These are phyloP conservation scores for Rhizomys pruinosus DNA, from an alignment of 2,113 vertebrate genomes.

Conservation along the genomic window DNA sequence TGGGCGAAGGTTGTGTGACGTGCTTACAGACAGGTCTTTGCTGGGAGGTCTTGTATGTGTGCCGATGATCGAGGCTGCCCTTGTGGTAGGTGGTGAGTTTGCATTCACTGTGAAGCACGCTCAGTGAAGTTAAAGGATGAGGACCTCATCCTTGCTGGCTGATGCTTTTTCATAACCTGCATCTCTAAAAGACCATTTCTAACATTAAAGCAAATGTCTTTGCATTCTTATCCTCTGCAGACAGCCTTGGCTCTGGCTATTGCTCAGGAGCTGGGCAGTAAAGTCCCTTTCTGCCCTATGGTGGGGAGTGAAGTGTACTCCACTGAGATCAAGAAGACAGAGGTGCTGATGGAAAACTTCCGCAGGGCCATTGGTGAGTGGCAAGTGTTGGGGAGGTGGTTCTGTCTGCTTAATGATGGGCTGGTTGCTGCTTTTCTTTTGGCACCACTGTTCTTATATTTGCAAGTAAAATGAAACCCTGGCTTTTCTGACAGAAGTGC, in stretches of 20 bases:
- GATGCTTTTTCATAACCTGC: not conserved
- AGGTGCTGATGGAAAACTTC: slow-evolving; percentile 99
- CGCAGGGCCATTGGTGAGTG: slow-evolving; percentile 96
- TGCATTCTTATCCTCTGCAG: slow-evolving; percentile 80
- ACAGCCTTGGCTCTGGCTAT: slow-evolving; percentile 97
- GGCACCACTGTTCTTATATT: not conserved
- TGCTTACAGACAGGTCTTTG: too few relatives aligned
- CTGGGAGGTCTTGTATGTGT: not conserved
- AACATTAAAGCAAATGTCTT: not conserved
- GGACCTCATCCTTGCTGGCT: not conserved
- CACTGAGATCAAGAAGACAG: slow-evolving; percentile 98
- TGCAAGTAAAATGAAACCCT: not conserved
- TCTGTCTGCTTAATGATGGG: not conserved
- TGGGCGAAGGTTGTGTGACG: not conserved
- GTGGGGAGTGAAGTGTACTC: slow-evolving; percentile 99
- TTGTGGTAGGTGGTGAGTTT: not conserved
- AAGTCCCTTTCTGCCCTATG: slow-evolving; percentile 99
- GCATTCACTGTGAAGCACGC: not conserved
- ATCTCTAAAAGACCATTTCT: not conserved
- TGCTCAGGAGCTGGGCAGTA: slow-evolving; percentile 98
- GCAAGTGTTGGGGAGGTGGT: not conserved
- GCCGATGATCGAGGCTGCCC: not conserved
- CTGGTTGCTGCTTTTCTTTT: not conserved
- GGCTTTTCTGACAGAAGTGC: not conserved
- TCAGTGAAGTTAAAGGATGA: not conserved